Base-by-base conservation (phyloP, 2,888 invertebrate species). In the Rhyacophila evoluta region DNA sequence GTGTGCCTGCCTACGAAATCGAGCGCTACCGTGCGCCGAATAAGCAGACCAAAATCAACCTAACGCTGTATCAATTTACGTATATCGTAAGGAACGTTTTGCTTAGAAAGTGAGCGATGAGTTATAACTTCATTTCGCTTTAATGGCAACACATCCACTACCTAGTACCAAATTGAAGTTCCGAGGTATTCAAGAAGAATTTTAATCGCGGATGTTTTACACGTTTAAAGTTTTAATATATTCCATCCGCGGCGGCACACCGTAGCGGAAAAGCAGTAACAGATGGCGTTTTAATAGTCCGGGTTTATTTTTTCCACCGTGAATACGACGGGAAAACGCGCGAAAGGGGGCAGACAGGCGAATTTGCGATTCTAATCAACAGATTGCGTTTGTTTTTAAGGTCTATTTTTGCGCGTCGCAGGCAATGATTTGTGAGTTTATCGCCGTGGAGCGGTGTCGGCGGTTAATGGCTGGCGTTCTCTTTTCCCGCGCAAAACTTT, bases 361-460 rank as follows among this genome's bases (percentile, higher is more conserved):
- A 81, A 80, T 81, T 81, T 79, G 81, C 67, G 81, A 81, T 81
- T 79, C 74, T 76, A 81, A 81, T 81, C 81, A 81, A 77, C 78
- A 79, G 76, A 79, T 78, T 81, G 77, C 76, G 81, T 77, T 71
- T 81, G 76, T 78, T 81, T 74, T 78, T 81, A 81, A 79, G 78
- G 81, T 70, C 81, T 73, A 78, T 79, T 81, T 79, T 81, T 75
- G 81, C 74, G 71, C 28, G 41, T 37, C 74, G 12, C 68, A 36
- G 36, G 73, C 77, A 41, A 89, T 89, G 89, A 89, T 89, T 89
- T 89, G 89, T 89, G 89, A 89, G 89, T 89, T 89, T 89, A 89
- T 89, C 89, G 88, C 88, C 86, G 88, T 89, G 88, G 89, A 89
- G 89, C 68, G 70, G 74, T 74, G 74, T 72, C 37, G 72, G 72